Conservation (phyloP, 2,888 invertebrate genomes). For the Drosophila hawaiiensis region DNA sequence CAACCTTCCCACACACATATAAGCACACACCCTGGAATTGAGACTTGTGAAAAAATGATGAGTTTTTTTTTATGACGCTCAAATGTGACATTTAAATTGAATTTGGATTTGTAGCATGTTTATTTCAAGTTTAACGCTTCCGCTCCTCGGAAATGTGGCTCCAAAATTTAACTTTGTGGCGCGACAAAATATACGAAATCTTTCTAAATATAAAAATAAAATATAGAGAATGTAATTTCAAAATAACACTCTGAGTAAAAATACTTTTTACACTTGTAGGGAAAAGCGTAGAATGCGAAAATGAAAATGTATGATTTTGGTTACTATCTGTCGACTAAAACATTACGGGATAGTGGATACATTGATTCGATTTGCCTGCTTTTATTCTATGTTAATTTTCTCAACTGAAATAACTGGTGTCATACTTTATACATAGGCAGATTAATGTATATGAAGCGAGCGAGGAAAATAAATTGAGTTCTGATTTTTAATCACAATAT, state of each 20-base stretch:
- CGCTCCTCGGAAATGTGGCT: slow-evolving; percentile 6
- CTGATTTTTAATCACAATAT: background rate
- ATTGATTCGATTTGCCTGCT: background rate
- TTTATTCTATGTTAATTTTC: background rate
- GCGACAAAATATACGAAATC: slow-evolving; percentile 18
- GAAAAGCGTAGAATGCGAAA: background rate
- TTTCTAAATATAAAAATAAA: slow-evolving; percentile 41
- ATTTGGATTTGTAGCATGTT: slow-evolving; percentile 58
- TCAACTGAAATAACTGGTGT: background rate
- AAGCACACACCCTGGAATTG: background rate
- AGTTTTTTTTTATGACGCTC: slow-evolving; percentile 55
- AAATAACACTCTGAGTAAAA: background rate
- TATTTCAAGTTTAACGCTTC: slow-evolving; percentile 35
- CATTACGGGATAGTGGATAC: background rate
- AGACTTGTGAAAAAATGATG: slow-evolving; percentile 48
- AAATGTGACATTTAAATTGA: slow-evolving; percentile 64
- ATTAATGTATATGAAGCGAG: background rate
- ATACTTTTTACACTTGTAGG: background rate
- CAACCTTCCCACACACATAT: background rate
- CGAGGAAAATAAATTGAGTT: background rate
- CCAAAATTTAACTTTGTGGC: slow-evolving; percentile 17
- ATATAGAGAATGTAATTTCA: slow-evolving; percentile 5
- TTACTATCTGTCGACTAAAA: background rate
- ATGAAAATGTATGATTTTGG: background rate
- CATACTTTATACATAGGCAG: background rate